These are phyloP conservation scores for Diaprepes abbreviatus DNA, from an alignment of 2,888 invertebrate species.

Conservation along the genomic window DNA sequence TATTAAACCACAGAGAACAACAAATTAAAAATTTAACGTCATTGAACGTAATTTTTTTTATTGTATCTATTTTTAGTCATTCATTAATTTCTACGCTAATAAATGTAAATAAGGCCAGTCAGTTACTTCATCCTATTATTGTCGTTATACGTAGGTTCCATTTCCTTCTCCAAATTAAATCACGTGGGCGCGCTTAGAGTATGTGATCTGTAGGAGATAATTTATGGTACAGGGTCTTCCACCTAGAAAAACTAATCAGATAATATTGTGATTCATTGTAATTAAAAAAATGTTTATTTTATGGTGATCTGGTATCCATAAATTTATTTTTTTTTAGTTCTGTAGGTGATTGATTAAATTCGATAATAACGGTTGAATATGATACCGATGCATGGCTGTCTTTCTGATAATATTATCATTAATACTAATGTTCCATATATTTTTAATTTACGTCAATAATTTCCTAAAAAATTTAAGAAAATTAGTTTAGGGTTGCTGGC, in stretches of 20 bases:
- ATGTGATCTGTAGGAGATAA: slow-evolving; percentile 7
- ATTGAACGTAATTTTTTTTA: not conserved
- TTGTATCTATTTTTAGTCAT: slow-evolving; percentile 22
- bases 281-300: not conserved
- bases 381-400: no score
- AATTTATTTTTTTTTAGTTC: no score
- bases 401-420: no score
- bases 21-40: not conserved
- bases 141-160: slow-evolving; percentile 43
- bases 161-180: slow-evolving; percentile 46
- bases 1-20: no score
- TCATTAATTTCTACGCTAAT: slow-evolving; percentile 37
- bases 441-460: no score
- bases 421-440: no score
- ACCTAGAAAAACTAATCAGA: slow-evolving; percentile 13
- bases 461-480: no score
- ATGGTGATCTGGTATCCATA: not conserved
- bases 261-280: not conserved
- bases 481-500: no score
- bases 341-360: no score
- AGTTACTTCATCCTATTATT: slow-evolving; percentile 44
- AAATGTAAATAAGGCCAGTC: slow-evolving; percentile 44
- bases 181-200: slow-evolving; percentile 30
- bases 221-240: slow-evolving; percentile 22
- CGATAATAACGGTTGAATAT: no score